Evolutionary conservation across 1,140 invertebrate genomes (phyloP).

Genomic region (Papilio dardanus): DNA sequence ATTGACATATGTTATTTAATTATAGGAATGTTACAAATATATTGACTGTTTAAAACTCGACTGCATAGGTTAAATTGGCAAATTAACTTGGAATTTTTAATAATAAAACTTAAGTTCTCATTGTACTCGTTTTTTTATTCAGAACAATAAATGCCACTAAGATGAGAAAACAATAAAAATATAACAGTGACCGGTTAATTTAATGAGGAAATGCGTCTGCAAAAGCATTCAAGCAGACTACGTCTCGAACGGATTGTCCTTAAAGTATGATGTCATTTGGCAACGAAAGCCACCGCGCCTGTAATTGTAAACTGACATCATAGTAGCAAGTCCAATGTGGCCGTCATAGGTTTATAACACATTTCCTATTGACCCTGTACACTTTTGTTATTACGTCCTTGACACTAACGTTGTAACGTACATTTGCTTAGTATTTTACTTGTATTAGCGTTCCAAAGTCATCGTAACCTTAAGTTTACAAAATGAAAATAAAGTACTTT

Average conservation of each 20-base stretch:
- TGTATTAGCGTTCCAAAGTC: background rate
- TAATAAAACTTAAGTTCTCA: no score
- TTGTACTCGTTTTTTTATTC: no score
- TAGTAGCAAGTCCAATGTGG: conserved; percentile 36
- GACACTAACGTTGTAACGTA: background rate
- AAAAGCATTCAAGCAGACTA: conserved; percentile 25
- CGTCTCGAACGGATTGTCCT: conserved; percentile 43
- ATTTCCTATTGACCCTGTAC: conserved; percentile 1
- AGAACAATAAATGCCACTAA: background rate
- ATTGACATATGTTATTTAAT: conserved; percentile 15
- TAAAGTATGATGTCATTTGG: conserved; percentile 67
- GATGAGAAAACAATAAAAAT: background rate
- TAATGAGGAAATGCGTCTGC: conserved; percentile 17
- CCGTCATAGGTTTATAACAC: conserved; percentile 35
- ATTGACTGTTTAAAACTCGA: background rate
- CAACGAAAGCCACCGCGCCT: conserved; percentile 54
- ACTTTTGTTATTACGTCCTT: background rate
- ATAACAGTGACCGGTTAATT: background rate
- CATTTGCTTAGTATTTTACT: background rate
- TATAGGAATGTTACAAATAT: background rate
- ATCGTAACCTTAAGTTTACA: no score
- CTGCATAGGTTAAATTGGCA: no score
- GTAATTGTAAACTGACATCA: conserved; percentile 57
- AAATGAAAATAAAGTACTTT: no score
- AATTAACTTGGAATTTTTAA: no score